Conservation (phyloP, 37 sponge, comb jelly and placozoan genomes). For the Beroe ovata region DNA sequence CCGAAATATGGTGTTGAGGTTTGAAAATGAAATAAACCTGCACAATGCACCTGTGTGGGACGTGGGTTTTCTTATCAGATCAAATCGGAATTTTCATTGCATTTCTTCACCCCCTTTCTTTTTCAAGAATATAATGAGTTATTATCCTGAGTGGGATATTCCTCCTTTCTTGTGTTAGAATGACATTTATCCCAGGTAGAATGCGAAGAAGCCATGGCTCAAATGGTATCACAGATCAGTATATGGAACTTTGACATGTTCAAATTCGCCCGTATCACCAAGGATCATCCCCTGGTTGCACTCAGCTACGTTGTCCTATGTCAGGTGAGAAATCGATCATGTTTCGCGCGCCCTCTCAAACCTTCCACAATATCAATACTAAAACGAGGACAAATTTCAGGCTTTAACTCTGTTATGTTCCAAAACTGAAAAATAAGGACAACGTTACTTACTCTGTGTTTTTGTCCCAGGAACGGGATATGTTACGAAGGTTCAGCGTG, state of each 20-base stretch:
- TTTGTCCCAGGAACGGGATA: constrained; percentile 53
- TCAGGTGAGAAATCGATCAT: background rate
- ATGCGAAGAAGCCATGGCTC: constrained; percentile 23
- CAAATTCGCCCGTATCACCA: constrained; percentile 33
- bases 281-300: constrained; percentile 67
- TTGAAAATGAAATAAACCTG: too few relatives aligned
- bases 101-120: too few relatives aligned
- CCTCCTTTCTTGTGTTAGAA: too few relatives aligned
- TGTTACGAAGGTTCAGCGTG: constrained; percentile 79
- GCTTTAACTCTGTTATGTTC: background rate
- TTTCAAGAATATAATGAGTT: too few relatives aligned
- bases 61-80: too few relatives aligned
- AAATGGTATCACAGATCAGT: constrained; percentile 25
- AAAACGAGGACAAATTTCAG: background rate
- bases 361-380: background rate
- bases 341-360: background rate
- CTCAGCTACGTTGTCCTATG: constrained; percentile 23
- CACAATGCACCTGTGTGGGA: too few relatives aligned
- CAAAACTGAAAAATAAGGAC: too few relatives aligned
- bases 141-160: too few relatives aligned
- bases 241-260: constrained; percentile 69
- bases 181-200: too few relatives aligned
- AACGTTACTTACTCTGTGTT: too few relatives aligned
- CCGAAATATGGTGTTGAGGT: constrained; percentile 61
- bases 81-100: too few relatives aligned